Evolutionary conservation across 1,140 invertebrate species (phyloP).

Genomic region (Portunus trituberculatus): DNA sequence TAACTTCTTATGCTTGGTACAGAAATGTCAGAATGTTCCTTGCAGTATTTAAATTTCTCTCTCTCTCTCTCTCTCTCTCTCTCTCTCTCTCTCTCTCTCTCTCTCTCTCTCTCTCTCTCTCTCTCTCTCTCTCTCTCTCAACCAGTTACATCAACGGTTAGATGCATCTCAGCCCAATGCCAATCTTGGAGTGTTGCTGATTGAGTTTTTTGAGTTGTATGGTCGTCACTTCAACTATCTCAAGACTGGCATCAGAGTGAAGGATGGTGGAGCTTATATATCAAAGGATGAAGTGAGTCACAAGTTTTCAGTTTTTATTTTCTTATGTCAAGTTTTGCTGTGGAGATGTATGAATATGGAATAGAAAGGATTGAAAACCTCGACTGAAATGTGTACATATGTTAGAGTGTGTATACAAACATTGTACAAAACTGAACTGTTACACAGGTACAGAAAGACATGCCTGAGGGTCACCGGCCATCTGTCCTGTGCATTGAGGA

Average conservation of each 20-base stretch:
- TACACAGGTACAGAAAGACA: constrained; percentile 86
- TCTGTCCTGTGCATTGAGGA: constrained; percentile 98
- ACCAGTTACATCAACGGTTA: constrained; percentile 86
- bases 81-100: constrained; percentile 32
- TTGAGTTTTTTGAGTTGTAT: constrained; percentile 99
- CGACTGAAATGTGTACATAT: constrained; percentile 49
- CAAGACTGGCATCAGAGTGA: constrained; percentile 95
- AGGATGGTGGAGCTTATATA: constrained; percentile 96
- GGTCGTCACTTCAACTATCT: constrained; percentile 98
- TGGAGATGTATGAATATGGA: too few species aligned
- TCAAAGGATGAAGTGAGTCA: constrained; percentile 92
- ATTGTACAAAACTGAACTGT: not conserved
- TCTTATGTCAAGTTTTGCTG: not conserved
- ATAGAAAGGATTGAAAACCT: too few species aligned
- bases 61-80: constrained; percentile 32
- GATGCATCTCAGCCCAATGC: constrained; percentile 84
- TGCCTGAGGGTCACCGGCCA: constrained; percentile 95
- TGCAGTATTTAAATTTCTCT: not conserved
- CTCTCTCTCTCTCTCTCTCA: constrained; percentile 78
- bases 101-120: not conserved
- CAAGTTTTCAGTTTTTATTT: not conserved
- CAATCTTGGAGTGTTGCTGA: constrained; percentile 96
- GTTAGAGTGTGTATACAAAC: not conserved
- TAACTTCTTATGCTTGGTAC: too few species aligned
- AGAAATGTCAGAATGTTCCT: too few species aligned